Conservation (phyloP, 2,113 vertebrate genomes). For the Marcusenius ussheri region DNA sequence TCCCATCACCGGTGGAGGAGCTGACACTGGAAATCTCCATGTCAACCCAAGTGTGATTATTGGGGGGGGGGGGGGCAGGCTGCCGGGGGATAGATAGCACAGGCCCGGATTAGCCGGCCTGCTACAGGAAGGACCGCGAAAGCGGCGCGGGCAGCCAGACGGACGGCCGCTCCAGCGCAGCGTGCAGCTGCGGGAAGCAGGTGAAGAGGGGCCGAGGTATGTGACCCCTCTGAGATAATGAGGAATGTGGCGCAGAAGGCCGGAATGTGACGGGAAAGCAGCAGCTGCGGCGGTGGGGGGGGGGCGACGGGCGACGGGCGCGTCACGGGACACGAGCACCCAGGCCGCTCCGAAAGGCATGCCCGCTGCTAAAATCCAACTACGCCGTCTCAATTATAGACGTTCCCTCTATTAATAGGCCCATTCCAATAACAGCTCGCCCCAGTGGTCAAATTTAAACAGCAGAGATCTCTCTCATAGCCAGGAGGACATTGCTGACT, state of each 20-base stretch:
- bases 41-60: background rate
- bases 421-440: conserved; percentile 53
- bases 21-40: background rate
- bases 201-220: conserved; percentile 40
- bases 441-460: conserved; percentile 41
- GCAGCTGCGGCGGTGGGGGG: conserved; percentile 45
- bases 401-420: conserved; percentile 60
- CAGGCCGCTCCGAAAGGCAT: background rate
- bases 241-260: conserved; percentile 60
- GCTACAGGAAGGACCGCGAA: background rate
- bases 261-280: conserved; percentile 64
- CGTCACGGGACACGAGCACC: background rate
- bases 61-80: background rate
- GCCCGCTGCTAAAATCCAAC: conserved; percentile 47
- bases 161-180: background rate
- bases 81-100: background rate
- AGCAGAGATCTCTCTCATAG: conserved; percentile 52
- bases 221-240: conserved; percentile 46
- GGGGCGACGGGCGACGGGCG: background rate
- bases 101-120: background rate
- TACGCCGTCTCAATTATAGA: conserved; percentile 54
- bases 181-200: background rate
- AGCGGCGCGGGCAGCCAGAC: background rate
- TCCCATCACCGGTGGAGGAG: background rate
- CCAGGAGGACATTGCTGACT: background rate